Evolutionary conservation across 2,113 vertebrate species (phyloP).

Genomic region (Halcyon senegalensis): DNA sequence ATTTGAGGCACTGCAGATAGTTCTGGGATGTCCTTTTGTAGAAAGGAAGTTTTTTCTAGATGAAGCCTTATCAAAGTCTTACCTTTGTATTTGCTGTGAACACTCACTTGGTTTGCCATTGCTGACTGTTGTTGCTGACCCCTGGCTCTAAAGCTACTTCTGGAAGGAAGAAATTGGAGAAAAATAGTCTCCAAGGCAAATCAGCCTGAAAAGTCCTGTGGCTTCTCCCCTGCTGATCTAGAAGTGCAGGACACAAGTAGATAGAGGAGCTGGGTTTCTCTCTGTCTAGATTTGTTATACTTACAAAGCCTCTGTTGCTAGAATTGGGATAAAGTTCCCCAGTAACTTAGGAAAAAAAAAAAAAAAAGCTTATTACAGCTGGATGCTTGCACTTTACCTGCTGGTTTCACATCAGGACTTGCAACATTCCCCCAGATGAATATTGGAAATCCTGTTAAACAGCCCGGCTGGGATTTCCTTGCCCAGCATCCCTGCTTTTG

Average conservation of each 20-base stretch:
- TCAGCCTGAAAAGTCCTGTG: neutral
- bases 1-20: neutral
- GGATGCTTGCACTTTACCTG: neutral
- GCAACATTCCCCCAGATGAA: neutral
- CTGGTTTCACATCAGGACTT: neutral
- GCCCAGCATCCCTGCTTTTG: neutral
- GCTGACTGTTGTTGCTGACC: neutral
- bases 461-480: neutral
- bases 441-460: neutral
- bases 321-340: neutral
- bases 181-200: fast-evolving
- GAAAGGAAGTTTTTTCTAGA: neutral
- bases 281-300: neutral
- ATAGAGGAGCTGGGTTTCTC: neutral
- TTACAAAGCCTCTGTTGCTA: neutral
- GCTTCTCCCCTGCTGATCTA: neutral
- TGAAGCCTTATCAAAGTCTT: neutral
- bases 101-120: neutral
- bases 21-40: neutral
- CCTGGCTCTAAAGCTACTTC: neutral
- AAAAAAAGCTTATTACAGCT: neutral
- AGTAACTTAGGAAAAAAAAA: neutral
- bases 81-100: neutral
- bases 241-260: neutral
- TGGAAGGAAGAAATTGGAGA: neutral